A percentile compares a stretch with the other conserved stretches of the same genome.
Evolutionary conservation across 1,140 invertebrate species (phyloP).

Genomic region (Hydropsyche tenuis): DNA sequence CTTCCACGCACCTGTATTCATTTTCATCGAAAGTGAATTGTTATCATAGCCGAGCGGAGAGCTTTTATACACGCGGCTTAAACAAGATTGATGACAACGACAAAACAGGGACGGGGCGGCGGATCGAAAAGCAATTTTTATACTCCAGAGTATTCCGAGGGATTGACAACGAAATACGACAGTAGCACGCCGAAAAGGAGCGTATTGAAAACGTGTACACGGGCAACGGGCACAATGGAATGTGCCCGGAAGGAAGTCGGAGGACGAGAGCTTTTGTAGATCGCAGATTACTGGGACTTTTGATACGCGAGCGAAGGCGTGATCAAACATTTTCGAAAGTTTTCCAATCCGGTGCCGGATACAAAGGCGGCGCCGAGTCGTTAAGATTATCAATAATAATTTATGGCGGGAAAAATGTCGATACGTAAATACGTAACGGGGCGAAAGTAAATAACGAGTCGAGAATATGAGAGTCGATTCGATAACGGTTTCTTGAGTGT

Average conservation of each 20-base stretch:
- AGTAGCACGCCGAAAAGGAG: slow-evolving; percentile 4
- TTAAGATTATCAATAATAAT: slow-evolving; percentile 21
- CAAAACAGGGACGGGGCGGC: neutral
- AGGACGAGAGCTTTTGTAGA: slow-evolving; percentile 8
- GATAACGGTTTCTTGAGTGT: no score
- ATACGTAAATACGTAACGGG: neutral
- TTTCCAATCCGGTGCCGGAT: slow-evolving; percentile 17
- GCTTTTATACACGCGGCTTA: neutral
- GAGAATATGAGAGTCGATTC: no score
- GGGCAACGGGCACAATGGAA: neutral
- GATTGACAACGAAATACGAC: slow-evolving; percentile 14
- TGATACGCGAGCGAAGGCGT: slow-evolving; percentile 3
- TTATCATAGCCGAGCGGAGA: slow-evolving; percentile 8
- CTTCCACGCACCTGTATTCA: neutral
- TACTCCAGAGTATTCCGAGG: neutral
- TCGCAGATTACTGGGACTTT: slow-evolving; percentile 21
- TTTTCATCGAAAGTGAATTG: slow-evolving; percentile 19
- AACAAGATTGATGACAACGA: slow-evolving; percentile 9
- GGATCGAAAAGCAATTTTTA: slow-evolving; percentile 23
- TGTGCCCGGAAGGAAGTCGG: neutral
- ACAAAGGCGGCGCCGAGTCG: slow-evolving; percentile 9
- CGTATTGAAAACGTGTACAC: slow-evolving; percentile 13
- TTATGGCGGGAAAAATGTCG: slow-evolving; percentile 2
- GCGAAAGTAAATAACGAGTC: no score
- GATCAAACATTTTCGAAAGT: slow-evolving; percentile 19